Conservation (phyloP, 2,113 vertebrate species). For the Rhombomys opimus region DNA sequence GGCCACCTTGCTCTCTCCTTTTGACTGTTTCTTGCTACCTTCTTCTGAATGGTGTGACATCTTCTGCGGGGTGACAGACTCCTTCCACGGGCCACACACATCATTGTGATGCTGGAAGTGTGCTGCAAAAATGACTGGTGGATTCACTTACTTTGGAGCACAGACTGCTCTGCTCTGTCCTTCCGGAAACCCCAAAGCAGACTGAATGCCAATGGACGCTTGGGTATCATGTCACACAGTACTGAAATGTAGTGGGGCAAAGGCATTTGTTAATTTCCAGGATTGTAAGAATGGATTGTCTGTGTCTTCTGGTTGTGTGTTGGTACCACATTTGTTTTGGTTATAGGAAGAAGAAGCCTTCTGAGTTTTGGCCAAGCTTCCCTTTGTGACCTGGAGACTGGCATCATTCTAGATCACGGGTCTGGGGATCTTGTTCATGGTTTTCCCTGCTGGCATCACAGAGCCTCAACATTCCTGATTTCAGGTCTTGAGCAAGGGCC, state of each 20-base stretch:
- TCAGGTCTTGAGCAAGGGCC: background rate
- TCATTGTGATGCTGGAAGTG: background rate
- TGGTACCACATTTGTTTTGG: slow-evolving; percentile 29
- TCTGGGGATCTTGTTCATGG: too few species aligned
- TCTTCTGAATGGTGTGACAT: background rate
- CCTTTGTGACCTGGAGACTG: background rate
- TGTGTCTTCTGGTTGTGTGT: background rate
- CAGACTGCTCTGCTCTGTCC: background rate
- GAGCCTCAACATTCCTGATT: background rate
- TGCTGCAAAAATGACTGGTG: background rate
- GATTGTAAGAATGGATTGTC: background rate
- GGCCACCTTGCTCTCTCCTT: background rate
- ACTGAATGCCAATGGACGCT: background rate
- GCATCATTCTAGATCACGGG: background rate
- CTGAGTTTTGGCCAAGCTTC: background rate
- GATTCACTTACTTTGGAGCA: background rate
- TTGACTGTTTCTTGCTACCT: background rate
- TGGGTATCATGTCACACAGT: background rate
- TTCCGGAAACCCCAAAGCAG: background rate
- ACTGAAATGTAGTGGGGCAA: background rate
- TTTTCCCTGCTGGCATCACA: background rate
- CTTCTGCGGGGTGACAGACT: background rate
- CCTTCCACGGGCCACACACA: background rate
- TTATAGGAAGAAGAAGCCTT: background rate
- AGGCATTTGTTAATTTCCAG: background rate